Evolutionary conservation across 1,140 invertebrate genomes (phyloP), one percentile per base, ranked within the genome.

Genomic region (Andricus grossulariae): DNA sequence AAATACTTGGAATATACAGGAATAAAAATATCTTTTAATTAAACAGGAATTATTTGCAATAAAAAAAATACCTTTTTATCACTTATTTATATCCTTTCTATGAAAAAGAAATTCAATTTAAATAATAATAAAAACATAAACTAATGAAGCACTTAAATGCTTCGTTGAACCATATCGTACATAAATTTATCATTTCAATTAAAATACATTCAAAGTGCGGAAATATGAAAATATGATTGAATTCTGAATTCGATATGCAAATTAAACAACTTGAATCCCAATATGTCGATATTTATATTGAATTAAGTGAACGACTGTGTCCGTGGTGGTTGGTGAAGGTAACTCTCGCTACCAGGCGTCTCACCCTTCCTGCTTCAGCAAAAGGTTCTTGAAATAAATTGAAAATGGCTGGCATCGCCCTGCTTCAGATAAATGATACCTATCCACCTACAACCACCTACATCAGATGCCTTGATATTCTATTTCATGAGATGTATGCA

Each of bases 371-470:
- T 87, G 79, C 80, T 80, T 80, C 80, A 84, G 82, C 83, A 81
- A 89, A 89, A 88, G 88, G 84, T 85, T 83, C 88, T 89, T 89
- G 85, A 89, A 89, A 88, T 89, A 89, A 89, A 89, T 89, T 89
- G 88, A 88, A 89, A 89, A 89, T 89, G 87, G 88, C 86, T 88
- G 84, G 86, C 86, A 88, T 88, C 87, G 85, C 85, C 84, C 83
- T 83, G 84, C 87, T 78, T 81, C 83, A 81, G 84, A 86, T 86
- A 88, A 87, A 83, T 88, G 87, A 88, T 88, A 87, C 87, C 87
- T 86, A 80, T 81, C 86, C 83, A 87, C 85, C 83, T 84, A 79
- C 77, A 83, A 51, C 60, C 76, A 80, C 75, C 82, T n/a, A 80
- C 80, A 81, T 83, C 80, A 83, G 81, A 85, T 83, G 80, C 78